These are phyloP conservation scores for Girardia tigrina DNA, from an alignment of 2,888 invertebrate genomes.

Conservation along the genomic window DNA sequence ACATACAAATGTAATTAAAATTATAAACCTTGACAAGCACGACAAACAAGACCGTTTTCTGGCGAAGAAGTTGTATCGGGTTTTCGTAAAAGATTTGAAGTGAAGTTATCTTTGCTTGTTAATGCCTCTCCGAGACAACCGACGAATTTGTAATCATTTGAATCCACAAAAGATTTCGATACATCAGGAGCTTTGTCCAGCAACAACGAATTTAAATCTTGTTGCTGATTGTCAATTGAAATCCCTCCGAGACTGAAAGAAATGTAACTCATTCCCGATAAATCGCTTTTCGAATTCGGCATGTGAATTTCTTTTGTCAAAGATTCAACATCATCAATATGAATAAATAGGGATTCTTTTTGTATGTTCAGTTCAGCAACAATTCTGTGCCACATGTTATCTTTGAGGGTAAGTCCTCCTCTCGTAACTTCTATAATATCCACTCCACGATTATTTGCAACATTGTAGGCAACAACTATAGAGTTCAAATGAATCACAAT, in stretches of 20 bases:
- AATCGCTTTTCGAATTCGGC: neutral
- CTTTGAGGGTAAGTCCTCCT: neutral
- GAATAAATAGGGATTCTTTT: neutral
- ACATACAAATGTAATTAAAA: too few species aligned
- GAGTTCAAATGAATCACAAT: neutral
- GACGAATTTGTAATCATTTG: neutral
- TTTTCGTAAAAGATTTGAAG: neutral
- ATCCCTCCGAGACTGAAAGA: neutral
- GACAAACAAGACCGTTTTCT: neutral
- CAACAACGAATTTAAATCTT: neutral
- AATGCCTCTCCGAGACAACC: neutral
- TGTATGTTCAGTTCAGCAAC: neutral
- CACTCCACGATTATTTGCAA: neutral
- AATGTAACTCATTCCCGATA: neutral
- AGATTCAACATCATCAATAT: conserved; percentile 2
- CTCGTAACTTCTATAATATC: neutral
- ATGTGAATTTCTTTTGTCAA: neutral
- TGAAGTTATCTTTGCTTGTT: neutral
- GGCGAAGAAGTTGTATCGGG: neutral
- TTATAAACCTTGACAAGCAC: conserved; percentile 9
- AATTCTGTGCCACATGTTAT: neutral
- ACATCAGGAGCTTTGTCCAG: neutral
- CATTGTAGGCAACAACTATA: neutral
- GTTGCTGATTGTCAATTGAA: neutral
- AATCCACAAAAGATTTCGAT: neutral